phyloP scores from a whole-genome alignment of 2,113 vertebrate genomes.

The Sceloporus undulatus region DNA sequence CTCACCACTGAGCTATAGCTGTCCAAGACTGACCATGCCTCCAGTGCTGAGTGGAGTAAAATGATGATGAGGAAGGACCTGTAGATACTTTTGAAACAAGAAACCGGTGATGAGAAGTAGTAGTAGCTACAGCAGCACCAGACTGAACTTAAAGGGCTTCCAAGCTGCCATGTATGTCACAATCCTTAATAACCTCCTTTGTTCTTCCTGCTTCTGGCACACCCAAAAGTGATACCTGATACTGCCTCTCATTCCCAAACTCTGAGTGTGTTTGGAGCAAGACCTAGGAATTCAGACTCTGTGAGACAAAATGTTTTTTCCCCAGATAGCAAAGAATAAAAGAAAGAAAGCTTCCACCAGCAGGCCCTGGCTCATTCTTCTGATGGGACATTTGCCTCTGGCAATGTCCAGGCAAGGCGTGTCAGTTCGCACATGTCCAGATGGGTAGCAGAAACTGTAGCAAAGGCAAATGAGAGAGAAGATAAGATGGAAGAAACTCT shows the following conservation, averaged over 20 bases:
- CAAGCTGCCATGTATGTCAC: not conserved
- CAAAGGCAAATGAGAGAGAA: not conserved
- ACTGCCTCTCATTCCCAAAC: conserved; percentile 2
- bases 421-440: not conserved
- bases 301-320: not conserved
- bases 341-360: not conserved
- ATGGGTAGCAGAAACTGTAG: not conserved
- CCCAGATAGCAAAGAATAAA: not conserved
- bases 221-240: not conserved
- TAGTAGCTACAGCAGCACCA: not conserved
- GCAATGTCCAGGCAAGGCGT: not conserved
- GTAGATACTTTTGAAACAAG: not conserved
- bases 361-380: not conserved
- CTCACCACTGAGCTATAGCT: not conserved
- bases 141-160: not conserved
- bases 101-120: not conserved
- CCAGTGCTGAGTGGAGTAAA: not conserved
- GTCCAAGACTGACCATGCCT: not conserved
- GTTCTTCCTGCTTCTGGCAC: not conserved
- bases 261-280: conserved; percentile 7
- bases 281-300: not conserved
- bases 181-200: not conserved
- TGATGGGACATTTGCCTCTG: not conserved
- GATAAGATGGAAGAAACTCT: not conserved
- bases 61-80: not conserved